Base-by-base conservation (phyloP, 2,797 vertebrate genomes). In the Chelidonichthys spinosus region DNA sequence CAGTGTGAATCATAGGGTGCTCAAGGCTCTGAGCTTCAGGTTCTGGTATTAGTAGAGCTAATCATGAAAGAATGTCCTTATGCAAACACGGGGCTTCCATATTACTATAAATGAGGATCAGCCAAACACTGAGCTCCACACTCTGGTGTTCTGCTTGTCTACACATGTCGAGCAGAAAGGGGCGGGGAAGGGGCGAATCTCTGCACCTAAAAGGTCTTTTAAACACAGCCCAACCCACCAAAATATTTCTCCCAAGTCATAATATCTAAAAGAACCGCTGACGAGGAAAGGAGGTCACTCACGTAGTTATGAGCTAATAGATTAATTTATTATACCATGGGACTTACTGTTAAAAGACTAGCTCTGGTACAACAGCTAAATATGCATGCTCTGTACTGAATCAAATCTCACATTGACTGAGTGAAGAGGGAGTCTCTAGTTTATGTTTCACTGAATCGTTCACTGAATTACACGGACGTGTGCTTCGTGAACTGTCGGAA, bases 21-120 rank as follows among this genome's bases (percentile, higher is more conserved):
- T 86, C 66, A 49, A 72, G 72, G 69, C 80, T 84, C 67, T 81
- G 80, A 70, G 62, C 75, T 87, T 86, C 88, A 81, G 54, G 82
- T 84, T 90, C 73, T 83, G 85, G 91, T 85, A 90, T 91, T 91
- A 90, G 83, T 69, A 66, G 60, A 87, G 82, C 84, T 92, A 92
- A 94, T 92, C 89, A 88, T 79, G 62, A 67, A 93, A 86, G 93
- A 95, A 95, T 92, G 92, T 82, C 87, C 76, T 92, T 78, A 72
- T 72, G 77, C 85, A 94, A 94, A 95, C 90, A 93, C 63, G 85
- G 79, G 64, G 85, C 88, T 84, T 76, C 79, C 83, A 85, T 83
- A 90, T 90, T 87, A 92, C 90, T 92, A 90, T 88, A 94, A 91
- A 92, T 89, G 87, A 90, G 86, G 83, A 89, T 90, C 70, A 77